These are phyloP conservation scores for Varroa destructor DNA, from an alignment of 1,140 invertebrate species.

Conservation along the genomic window DNA sequence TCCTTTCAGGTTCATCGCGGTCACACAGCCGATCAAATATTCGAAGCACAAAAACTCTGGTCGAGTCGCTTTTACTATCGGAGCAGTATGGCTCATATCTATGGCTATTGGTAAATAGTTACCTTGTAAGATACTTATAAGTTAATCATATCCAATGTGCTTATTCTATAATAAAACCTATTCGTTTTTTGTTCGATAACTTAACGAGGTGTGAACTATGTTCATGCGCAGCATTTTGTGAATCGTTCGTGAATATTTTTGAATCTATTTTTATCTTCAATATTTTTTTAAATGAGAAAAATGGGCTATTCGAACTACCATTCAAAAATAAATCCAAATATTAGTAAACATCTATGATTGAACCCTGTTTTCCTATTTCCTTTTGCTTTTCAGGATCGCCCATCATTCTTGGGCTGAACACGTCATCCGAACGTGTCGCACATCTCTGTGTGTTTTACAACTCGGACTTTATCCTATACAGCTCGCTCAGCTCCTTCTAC, in stretches of 20 bases:
- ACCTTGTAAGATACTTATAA: background rate
- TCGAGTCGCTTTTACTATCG: constrained; percentile 83
- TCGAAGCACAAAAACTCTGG: constrained; percentile 87
- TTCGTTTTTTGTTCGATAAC: too few species aligned
- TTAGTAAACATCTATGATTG: too few species aligned
- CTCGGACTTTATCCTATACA: constrained; percentile 93
- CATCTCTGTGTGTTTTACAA: constrained; percentile 80
- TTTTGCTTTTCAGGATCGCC: constrained; percentile 49
- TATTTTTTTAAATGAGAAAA: too few species aligned
- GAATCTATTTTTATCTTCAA: too few species aligned
- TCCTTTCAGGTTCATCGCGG: constrained; percentile 80
- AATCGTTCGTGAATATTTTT: too few species aligned
- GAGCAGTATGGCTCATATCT: constrained; percentile 91
- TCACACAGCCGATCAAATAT: constrained; percentile 96
- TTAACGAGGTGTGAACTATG: too few species aligned
- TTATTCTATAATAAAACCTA: too few species aligned
- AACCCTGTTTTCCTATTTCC: too few species aligned
- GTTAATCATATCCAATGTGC: too few species aligned
- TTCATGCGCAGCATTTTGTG: too few species aligned
- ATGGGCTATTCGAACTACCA: too few species aligned
- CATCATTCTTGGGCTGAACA: constrained; percentile 88
- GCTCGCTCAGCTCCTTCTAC: constrained; percentile 94
- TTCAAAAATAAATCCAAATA: too few species aligned
- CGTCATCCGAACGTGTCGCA: constrained; percentile 40
- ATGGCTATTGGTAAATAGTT: constrained; percentile 60